phyloP scores from a whole-genome alignment of 2,797 vertebrate species.

The Chrysocyon brachyurus region DNA sequence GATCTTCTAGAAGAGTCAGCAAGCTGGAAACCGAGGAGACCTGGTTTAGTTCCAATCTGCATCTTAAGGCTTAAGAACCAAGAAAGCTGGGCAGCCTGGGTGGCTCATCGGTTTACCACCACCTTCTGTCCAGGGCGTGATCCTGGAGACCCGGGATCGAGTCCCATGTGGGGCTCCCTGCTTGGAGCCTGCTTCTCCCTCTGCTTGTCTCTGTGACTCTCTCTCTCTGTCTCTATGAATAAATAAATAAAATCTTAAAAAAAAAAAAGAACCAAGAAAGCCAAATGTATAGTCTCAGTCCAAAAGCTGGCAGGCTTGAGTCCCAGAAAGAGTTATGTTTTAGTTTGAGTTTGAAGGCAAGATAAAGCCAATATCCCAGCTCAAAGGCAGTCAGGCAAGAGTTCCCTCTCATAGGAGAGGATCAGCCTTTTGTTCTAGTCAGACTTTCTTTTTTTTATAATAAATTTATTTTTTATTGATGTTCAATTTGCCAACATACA shows the following conservation, averaged over 20 bases:
- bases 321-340: background rate
- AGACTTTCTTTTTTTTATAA: background rate
- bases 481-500: too few relatives aligned
- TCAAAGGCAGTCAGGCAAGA: background rate
- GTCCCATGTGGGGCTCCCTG: too few relatives aligned
- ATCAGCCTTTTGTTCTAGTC: background rate
- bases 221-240: too few relatives aligned
- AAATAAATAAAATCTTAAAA: too few relatives aligned
- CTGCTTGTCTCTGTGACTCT: too few relatives aligned
- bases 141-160: too few relatives aligned
- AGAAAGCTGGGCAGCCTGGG: background rate
- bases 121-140: too few relatives aligned
- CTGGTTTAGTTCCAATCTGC: background rate
- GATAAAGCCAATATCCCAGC: background rate
- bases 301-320: background rate
- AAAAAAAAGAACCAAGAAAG: background rate
- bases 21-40: background rate
- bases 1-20: background rate
- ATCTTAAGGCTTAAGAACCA: background rate
- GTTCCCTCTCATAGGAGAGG: background rate
- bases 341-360: background rate
- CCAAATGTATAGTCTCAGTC: background rate
- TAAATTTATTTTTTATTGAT: too few relatives aligned
- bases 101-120: too few relatives aligned
- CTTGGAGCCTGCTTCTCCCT: too few relatives aligned